A percentile compares a stretch with the other conserved stretches of the same genome.
Conservation (phyloP, 2,113 vertebrate species). For the Microcebus tavaratra region DNA sequence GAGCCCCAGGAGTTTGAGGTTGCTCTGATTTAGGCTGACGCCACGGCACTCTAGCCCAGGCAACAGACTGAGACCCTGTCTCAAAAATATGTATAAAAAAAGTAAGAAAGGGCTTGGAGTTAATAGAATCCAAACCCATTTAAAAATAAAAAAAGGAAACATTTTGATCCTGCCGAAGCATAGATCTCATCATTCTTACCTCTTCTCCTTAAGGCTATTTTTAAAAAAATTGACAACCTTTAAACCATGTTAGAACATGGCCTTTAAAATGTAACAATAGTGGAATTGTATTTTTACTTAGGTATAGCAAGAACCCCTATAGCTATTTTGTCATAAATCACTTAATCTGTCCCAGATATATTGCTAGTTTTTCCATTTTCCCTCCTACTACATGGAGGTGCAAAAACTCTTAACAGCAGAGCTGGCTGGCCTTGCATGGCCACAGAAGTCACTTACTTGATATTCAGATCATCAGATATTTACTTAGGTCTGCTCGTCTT, state of each 20-base stretch:
- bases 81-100: no score
- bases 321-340: neutral
- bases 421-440: neutral
- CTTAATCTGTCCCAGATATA: neutral
- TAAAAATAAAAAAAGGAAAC: neutral
- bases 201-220: neutral
- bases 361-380: neutral
- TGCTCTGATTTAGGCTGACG: no score
- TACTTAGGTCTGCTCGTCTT: neutral
- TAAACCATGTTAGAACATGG: neutral
- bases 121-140: no score
- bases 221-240: neutral
- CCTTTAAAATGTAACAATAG: neutral
- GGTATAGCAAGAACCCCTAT: neutral
- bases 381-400: neutral
- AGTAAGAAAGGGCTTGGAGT: no score
- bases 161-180: neutral
- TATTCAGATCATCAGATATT: neutral
- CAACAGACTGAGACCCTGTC: no score
- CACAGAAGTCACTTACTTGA: neutral
- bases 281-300: neutral
- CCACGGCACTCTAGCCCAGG: no score
- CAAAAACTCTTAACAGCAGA: neutral
- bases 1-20: no score
- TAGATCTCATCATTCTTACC: conserved; percentile 14